Conservation (phyloP, 1,140 invertebrate species). For the Pogonus chalceus region DNA sequence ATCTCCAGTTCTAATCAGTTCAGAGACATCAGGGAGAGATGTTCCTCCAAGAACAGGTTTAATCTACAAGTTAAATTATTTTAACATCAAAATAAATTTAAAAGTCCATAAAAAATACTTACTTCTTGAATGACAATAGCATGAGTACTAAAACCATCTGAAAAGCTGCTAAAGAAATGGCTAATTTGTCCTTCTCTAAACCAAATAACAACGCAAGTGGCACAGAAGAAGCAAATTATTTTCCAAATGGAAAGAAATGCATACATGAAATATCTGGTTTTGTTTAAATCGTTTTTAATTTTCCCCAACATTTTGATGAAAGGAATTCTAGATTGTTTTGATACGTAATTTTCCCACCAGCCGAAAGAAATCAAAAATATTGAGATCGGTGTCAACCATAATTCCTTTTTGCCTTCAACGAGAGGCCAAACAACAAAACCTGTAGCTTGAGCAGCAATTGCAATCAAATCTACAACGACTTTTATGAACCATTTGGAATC, state of each 20-base stretch:
- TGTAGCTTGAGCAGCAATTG: constrained; percentile 74
- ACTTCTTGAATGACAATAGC: constrained; percentile 70
- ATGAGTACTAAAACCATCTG: constrained; percentile 63
- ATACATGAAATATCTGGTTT: constrained; percentile 79
- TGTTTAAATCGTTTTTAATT: constrained; percentile 69
- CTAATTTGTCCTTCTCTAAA: constrained; percentile 65
- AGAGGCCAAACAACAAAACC: constrained; percentile 85
- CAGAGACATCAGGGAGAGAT: constrained; percentile 60
- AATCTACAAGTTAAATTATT: constrained; percentile 36
- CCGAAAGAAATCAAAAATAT: constrained; percentile 78
- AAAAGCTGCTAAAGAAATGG: constrained; percentile 67
- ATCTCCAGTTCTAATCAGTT: constrained; percentile 59
- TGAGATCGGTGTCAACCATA: constrained; percentile 78
- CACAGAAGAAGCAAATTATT: constrained; percentile 66
- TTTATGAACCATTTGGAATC: constrained; percentile 71
- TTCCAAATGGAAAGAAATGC: constrained; percentile 86
- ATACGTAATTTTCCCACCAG: constrained; percentile 97
- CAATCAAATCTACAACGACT: constrained; percentile 70
- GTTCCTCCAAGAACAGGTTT: constrained; percentile 42
- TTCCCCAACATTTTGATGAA: constrained; percentile 69
- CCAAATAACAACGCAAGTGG: constrained; percentile 60
- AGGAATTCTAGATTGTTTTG: constrained; percentile 66
- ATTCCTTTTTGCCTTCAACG: constrained; percentile 50
- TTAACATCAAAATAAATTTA: too few species aligned
- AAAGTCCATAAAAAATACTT: constrained; percentile 17